phyloP scores from a whole-genome alignment of 2,797 vertebrate species.

The Galagoides demidoff region DNA sequence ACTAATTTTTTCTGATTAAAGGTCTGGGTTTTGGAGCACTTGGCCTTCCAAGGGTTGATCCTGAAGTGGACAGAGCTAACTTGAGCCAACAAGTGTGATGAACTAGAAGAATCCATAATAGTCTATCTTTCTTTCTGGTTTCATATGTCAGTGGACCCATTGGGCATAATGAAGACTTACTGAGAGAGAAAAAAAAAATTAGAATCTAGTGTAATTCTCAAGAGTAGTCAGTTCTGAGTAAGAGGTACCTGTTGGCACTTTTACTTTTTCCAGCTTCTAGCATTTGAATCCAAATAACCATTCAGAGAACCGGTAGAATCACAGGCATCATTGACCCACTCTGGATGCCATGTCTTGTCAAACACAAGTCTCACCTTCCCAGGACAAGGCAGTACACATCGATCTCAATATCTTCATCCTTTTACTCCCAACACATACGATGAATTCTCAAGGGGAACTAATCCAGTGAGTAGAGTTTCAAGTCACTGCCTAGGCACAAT shows the following conservation, averaged over 20 bases:
- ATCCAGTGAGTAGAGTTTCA: slow-evolving; percentile 33
- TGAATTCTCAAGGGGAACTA: slow-evolving; percentile 31
- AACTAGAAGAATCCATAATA: neutral
- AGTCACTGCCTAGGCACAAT: neutral
- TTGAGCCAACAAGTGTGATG: neutral
- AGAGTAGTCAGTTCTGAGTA: neutral
- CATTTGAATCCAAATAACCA: neutral
- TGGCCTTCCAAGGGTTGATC: neutral
- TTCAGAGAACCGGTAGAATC: neutral
- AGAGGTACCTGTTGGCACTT: neutral
- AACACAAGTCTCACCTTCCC: neutral
- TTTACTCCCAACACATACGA: neutral
- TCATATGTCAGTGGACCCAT: neutral
- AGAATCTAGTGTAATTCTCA: neutral
- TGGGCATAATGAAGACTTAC: neutral
- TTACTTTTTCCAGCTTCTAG: neutral
- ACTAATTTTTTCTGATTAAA: neutral
- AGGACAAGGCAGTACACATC: slow-evolving; percentile 14
- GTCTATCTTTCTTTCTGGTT: neutral
- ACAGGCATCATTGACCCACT: neutral
- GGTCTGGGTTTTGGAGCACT: neutral
- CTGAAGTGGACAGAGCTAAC: neutral
- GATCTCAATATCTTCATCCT: neutral
- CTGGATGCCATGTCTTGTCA: neutral
- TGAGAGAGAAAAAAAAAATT: neutral